Percentiles rank a stretch among this genome's conserved stretches.
phyloP scores from a whole-genome alignment of 2,888 invertebrate genomes.

The Coleophora deauratella region DNA sequence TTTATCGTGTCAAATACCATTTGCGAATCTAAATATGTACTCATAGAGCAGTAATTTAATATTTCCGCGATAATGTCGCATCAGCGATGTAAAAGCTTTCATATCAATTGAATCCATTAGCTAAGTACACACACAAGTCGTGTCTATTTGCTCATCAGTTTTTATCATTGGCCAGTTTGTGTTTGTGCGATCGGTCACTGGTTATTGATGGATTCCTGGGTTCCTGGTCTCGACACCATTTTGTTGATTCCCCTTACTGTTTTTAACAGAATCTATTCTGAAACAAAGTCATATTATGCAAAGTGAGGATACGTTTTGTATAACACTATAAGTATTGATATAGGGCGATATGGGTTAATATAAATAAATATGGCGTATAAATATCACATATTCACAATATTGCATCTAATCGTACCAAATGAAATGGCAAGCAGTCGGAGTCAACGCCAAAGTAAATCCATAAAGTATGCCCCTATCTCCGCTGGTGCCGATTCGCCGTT shows the following conservation, averaged over 20 bases:
- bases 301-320: too few species aligned
- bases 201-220: conserved; percentile 66
- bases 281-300: too few species aligned
- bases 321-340: too few species aligned
- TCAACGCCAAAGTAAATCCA: conserved; percentile 26
- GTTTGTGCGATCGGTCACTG: conserved; percentile 70
- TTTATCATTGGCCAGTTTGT: conserved; percentile 69
- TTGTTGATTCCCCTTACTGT: conserved; percentile 33
- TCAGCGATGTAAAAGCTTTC: conserved; percentile 71
- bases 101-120: conserved; percentile 75
- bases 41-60: not conserved
- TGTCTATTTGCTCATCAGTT: conserved; percentile 73
- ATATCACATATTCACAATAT: not conserved
- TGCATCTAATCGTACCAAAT: not conserved
- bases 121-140: conserved; percentile 71
- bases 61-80: conserved; percentile 35
- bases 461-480: conserved; percentile 54
- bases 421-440: not conserved
- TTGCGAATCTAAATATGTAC: too few species aligned
- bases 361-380: not conserved
- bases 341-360: not conserved
- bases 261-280: conserved; percentile 14
- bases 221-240: conserved; percentile 41
- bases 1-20: too few species aligned
- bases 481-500: conserved; percentile 64